Percentiles rank a stretch among this genome's conserved stretches.
These are phyloP conservation scores for Papilio helenus DNA, from an alignment of 1,140 invertebrate genomes.

Conservation along the genomic window DNA sequence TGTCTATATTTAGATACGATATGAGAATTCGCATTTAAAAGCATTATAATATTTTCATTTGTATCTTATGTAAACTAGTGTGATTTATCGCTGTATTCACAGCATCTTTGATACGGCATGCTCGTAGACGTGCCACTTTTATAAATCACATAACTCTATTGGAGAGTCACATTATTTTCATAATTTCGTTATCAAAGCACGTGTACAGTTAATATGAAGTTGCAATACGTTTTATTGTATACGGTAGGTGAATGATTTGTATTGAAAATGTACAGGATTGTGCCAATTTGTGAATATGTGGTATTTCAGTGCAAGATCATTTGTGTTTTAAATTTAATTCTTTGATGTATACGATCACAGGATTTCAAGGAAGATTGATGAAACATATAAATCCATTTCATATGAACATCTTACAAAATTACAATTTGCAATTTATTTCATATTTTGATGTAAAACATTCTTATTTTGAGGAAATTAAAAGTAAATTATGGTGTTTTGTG, in stretches of 20 bases:
- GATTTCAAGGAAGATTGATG: not conserved
- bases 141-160: not conserved
- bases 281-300: not conserved
- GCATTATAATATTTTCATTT: slow-evolving; percentile 19
- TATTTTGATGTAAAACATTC: not conserved
- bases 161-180: not conserved
- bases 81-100: slow-evolving; percentile 6
- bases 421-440: not conserved
- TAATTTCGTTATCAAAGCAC: slow-evolving; percentile 4
- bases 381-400: not conserved
- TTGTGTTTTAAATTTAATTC: not conserved
- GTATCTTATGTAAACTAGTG: slow-evolving; percentile 14
- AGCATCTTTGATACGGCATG: slow-evolving; percentile 8
- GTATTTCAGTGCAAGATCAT: not conserved
- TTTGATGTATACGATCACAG: not conserved
- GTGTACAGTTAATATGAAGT: slow-evolving; percentile 4
- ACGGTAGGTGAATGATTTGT: not conserved
- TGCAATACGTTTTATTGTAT: slow-evolving; percentile 16
- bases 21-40: slow-evolving; percentile 15
- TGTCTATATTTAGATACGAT: slow-evolving; percentile 24
- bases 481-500: too few species aligned
- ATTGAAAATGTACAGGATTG: not conserved
- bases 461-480: not conserved
- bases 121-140: not conserved
- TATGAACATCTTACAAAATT: not conserved